Base-by-base conservation (phyloP, 2,113 vertebrate genomes). In the Narcine bancroftii region DNA sequence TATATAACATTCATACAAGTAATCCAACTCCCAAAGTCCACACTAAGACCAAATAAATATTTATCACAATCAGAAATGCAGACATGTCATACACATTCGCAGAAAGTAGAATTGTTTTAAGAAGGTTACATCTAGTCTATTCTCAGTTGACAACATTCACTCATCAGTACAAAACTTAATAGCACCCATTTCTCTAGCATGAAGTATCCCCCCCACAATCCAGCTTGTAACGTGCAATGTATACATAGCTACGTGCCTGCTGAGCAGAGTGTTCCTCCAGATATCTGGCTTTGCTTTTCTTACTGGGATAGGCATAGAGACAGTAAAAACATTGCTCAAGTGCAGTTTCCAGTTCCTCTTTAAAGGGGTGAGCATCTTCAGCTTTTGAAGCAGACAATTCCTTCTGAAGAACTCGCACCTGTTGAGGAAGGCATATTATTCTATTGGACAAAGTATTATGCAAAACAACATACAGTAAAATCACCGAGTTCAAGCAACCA, bases 291-390 rank as follows among this genome's bases (percentile, higher is more conserved):
- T 99, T 99, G 96, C 97, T 99, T 95, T 99, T 99, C 95, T 99
- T 99, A 95, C 98, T 99, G 77, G 99, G 99, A 93, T 98, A 98
- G 39, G 97, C 96, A 69, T 99, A 99, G 0, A 99, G 95, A 92
- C 99, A 99, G 94, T 98, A 99, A 94, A 99, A 98, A 91, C 98
- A 99, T 94, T 99, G 99, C 93, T 99, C 99, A 93, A 99, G 93
- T 15, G 99, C 97, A 1, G 97, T 98, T 95, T 99, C 98, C 94
- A 99, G 93, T 93, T 99, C 99, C 93, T 99, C 99, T 94, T 98
- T 99, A 93, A 98, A 99, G 0, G 98, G 98, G 92, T 98, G 98
- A 1, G 96, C 94, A 76, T 97, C 97, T 81, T 96, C 96, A 6
- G 94, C 96, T 76, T 95, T 93, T 0, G 96, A 95, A 0, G 94